Evolutionary conservation across 2,113 vertebrate species (phyloP).

Genomic region (Phycodurus eques): DNA sequence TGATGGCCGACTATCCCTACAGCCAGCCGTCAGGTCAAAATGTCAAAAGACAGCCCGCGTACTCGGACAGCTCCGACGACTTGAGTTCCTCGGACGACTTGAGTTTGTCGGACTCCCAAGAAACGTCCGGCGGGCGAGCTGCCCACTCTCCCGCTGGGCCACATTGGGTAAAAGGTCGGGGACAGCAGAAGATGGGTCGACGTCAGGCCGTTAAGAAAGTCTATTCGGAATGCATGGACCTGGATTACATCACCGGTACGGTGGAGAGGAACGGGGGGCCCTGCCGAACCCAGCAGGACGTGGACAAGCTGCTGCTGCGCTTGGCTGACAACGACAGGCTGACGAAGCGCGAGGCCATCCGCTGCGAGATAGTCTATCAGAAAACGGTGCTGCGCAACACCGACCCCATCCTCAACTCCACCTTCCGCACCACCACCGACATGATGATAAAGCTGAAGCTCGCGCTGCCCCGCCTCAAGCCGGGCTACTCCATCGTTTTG

Average conservation of each 20-base stretch:
- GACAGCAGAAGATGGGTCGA: not conserved
- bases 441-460: slow-evolving; percentile 65
- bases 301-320: slow-evolving; percentile 65
- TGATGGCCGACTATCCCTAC: slow-evolving; percentile 72
- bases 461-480: slow-evolving; percentile 58
- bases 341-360: slow-evolving; percentile 62
- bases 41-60: not conserved
- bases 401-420: slow-evolving; percentile 40
- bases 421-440: slow-evolving; percentile 30
- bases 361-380: slow-evolving; percentile 71
- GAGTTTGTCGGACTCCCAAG: slow-evolving; percentile 16
- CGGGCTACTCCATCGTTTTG: slow-evolving; percentile 55
- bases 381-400: slow-evolving; percentile 63
- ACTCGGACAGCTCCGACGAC: slow-evolving; percentile 26
- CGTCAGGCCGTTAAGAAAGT: slow-evolving; percentile 9
- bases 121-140: not conserved
- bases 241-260: slow-evolving; percentile 47
- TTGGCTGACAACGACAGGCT: slow-evolving; percentile 48
- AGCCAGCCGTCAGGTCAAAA: slow-evolving; percentile 36
- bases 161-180: not conserved
- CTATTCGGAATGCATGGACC: slow-evolving; percentile 40
- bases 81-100: not conserved
- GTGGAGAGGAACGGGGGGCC: slow-evolving; percentile 69
- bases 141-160: not conserved
- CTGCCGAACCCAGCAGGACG: slow-evolving; percentile 66